A percentile compares a stretch with the other conserved stretches of the same genome.
Conservation (phyloP, 2,113 vertebrate genomes). For the Cochlearius cochlearius region DNA sequence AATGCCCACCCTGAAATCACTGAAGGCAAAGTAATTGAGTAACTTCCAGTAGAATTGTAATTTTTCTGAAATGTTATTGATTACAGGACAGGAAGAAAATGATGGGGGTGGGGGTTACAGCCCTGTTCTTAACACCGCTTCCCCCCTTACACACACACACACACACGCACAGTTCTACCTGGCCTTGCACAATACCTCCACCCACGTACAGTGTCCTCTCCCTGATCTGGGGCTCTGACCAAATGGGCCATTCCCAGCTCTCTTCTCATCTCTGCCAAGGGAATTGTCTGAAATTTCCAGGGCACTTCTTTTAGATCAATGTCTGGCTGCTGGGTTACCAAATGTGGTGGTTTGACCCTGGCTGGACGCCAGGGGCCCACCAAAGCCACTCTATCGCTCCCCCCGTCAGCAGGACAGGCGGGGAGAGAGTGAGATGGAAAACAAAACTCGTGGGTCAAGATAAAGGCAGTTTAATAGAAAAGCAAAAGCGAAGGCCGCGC, state of each 20-base stretch:
- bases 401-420: too few relatives aligned
- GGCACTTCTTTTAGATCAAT: not conserved
- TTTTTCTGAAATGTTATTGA: not conserved
- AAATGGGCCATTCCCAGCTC: not conserved
- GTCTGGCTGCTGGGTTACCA: not conserved
- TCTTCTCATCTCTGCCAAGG: not conserved
- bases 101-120: not conserved
- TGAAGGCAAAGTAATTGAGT: conserved; percentile 17
- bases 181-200: not conserved
- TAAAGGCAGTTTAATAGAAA: too few relatives aligned
- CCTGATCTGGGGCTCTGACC: not conserved
- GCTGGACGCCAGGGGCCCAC: too few relatives aligned
- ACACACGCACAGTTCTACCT: not conserved
- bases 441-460: too few relatives aligned
- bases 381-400: too few relatives aligned
- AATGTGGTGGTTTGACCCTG: too few relatives aligned
- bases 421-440: too few relatives aligned
- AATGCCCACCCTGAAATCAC: not conserved
- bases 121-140: not conserved
- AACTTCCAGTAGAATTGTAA: not conserved
- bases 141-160: not conserved
- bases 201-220: not conserved
- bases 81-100: not conserved
- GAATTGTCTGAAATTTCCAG: not conserved
- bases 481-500: too few relatives aligned